phyloP scores from a whole-genome alignment of 2,113 vertebrate genomes.

The Pollimyrus isidori region DNA sequence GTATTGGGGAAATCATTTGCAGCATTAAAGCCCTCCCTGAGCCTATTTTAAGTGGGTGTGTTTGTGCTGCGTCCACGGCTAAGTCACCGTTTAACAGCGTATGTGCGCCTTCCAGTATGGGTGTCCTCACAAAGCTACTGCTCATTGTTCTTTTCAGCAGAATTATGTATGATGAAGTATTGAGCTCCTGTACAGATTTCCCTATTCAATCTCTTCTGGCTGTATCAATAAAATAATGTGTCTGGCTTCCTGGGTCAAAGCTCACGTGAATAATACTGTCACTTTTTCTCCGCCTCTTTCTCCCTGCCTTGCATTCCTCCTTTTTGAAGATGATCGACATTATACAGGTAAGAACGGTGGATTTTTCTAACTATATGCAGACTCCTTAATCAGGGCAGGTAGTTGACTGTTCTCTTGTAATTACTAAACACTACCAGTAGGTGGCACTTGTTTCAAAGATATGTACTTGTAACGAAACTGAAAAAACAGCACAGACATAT shows the following conservation, averaged over 20 bases:
- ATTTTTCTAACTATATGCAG: background rate
- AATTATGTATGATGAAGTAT: background rate
- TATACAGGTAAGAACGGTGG: slow-evolving; percentile 17
- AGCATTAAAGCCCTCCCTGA: background rate
- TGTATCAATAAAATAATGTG: background rate
- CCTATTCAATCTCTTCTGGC: background rate
- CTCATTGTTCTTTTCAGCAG: background rate
- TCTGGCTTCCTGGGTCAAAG: background rate
- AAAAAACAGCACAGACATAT: background rate
- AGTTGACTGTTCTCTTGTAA: background rate
- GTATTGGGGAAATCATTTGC: background rate
- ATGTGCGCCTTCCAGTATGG: background rate
- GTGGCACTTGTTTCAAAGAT: background rate
- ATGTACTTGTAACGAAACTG: too few species aligned
- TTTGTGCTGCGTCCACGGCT: background rate
- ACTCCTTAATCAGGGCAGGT: background rate
- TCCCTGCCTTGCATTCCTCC: background rate
- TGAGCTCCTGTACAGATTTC: background rate
- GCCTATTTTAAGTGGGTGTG: background rate
- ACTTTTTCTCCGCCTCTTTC: background rate
- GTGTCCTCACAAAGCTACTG: background rate
- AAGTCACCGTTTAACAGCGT: background rate
- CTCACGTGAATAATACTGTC: background rate
- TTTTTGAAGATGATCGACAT: slow-evolving; percentile 18
- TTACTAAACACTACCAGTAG: background rate